Conservation (phyloP, 2,113 vertebrate genomes). For the Brienomyrus brachyistius region DNA sequence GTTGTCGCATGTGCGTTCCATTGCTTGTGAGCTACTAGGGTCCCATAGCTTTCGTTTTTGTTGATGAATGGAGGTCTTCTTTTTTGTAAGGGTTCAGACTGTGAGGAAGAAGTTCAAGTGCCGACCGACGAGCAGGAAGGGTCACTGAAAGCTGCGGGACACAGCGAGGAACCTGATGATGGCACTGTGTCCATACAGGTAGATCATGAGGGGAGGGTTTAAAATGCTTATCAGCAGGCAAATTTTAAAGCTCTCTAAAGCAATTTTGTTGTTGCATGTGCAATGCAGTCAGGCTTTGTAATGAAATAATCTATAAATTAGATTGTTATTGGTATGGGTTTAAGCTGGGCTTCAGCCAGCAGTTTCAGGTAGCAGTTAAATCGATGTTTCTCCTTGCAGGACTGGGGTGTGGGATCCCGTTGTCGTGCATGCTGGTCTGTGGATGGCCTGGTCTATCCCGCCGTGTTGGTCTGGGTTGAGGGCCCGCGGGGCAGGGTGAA, state of each 20-base stretch:
- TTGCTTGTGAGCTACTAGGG: not conserved
- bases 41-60: not conserved
- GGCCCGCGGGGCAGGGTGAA: conserved; percentile 38
- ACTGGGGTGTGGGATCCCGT: conserved; percentile 44
- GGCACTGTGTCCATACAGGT: conserved; percentile 14
- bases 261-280: not conserved
- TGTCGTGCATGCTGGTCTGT: conserved; percentile 43
- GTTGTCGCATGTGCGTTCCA: not conserved
- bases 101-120: not conserved
- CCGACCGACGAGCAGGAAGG: not conserved
- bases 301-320: not conserved
- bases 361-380: not conserved
- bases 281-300: not conserved
- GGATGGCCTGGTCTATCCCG: conserved; percentile 41
- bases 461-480: conserved; percentile 32
- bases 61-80: not conserved
- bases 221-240: not conserved
- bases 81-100: not conserved
- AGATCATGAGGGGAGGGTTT: not conserved
- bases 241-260: not conserved
- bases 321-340: not conserved
- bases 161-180: conserved; percentile 16
- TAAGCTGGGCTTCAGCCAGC: not conserved
- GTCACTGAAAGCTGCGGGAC: not conserved
- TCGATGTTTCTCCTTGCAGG: not conserved